phyloP scores from a whole-genome alignment of 1,140 invertebrate genomes.

The Drosophila sechellia region DNA sequence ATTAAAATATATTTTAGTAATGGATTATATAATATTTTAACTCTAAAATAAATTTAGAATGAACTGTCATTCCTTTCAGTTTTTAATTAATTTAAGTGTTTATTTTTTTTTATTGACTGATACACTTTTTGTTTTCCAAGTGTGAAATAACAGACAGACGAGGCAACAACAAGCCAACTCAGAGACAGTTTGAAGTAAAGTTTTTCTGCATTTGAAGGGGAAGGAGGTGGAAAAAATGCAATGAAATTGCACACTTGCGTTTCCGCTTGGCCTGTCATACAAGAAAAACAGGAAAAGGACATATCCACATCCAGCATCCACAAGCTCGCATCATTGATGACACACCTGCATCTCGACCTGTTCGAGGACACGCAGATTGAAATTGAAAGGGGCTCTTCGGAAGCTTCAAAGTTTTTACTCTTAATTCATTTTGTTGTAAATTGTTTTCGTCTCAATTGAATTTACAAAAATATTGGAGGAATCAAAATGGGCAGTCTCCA shows the following conservation, averaged over 20 bases:
- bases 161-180: slow-evolving; percentile 27
- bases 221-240: slow-evolving; percentile 57
- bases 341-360: slow-evolving; percentile 54
- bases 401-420: slow-evolving; percentile 41
- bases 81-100: too few species aligned
- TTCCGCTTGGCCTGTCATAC: slow-evolving; percentile 66
- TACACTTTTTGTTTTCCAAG: slow-evolving; percentile 1
- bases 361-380: slow-evolving; percentile 64
- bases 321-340: slow-evolving; percentile 38
- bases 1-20: too few species aligned
- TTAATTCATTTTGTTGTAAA: slow-evolving; percentile 71
- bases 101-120: background rate
- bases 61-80: background rate
- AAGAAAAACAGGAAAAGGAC: slow-evolving; percentile 27
- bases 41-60: background rate
- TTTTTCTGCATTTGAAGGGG: slow-evolving; percentile 51
- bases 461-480: slow-evolving; percentile 18
- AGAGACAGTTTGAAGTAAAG: slow-evolving; percentile 59
- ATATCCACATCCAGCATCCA: slow-evolving; percentile 18
- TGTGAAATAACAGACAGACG: slow-evolving; percentile 11
- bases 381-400: slow-evolving; percentile 53
- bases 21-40: background rate
- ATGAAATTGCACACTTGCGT: slow-evolving; percentile 80
- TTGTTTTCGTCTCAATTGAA: slow-evolving; percentile 58
- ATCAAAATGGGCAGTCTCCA: slow-evolving; percentile 10